These are phyloP conservation scores for Zygothrica quintamaculata DNA, from an alignment of 2,888 invertebrate species.

Conservation along the genomic window DNA sequence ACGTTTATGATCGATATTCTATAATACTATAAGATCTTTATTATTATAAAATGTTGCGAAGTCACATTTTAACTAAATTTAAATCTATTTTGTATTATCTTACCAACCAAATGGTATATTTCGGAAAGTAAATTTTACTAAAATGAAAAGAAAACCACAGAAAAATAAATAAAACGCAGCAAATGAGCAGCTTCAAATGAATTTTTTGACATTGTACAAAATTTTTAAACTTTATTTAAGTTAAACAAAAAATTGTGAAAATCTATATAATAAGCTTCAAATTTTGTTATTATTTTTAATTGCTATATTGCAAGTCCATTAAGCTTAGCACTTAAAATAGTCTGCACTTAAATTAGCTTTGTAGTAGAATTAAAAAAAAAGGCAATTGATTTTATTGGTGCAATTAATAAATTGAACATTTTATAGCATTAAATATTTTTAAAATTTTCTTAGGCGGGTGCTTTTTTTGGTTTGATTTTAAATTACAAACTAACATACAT, in stretches of 20 bases:
- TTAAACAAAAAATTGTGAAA: conserved; percentile 53
- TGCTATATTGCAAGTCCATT: conserved; percentile 50
- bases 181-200: conserved; percentile 54
- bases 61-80: conserved; percentile 19
- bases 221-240: conserved; percentile 37
- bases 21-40: conserved; percentile 35
- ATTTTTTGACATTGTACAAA: conserved; percentile 62
- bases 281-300: conserved; percentile 27
- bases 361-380: conserved; percentile 29
- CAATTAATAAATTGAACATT: conserved; percentile 60
- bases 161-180: conserved; percentile 45
- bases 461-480: neutral
- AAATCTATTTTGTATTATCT: conserved; percentile 69
- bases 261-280: conserved; percentile 59
- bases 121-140: conserved; percentile 60
- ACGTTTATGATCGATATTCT: conserved; percentile 60
- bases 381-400: conserved; percentile 55
- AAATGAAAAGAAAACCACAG: conserved; percentile 20
- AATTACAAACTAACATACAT: neutral
- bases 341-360: conserved; percentile 51
- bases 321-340: conserved; percentile 53
- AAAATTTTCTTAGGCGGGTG: too few species aligned
- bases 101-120: conserved; percentile 51
- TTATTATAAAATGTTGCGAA: conserved; percentile 25
- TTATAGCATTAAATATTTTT: conserved; percentile 35